Conservation (phyloP, 2,888 invertebrate genomes). For the Caenorhabditis plicata region DNA sequence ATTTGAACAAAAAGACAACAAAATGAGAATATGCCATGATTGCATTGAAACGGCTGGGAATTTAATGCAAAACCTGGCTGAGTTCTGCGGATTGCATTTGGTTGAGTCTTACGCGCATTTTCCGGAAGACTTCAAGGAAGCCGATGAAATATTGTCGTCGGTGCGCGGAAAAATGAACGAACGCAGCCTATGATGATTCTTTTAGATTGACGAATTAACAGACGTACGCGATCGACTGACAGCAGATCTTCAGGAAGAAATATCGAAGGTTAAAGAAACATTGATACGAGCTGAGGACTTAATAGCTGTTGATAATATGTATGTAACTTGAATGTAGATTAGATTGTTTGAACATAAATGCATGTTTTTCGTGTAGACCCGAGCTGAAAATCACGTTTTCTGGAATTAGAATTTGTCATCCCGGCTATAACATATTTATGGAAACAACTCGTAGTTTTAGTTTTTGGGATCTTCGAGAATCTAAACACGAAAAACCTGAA, state of each 20-base stretch:
- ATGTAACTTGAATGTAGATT: no score
- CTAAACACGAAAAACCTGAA: no score
- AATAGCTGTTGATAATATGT: conserved; percentile 48
- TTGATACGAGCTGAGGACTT: conserved; percentile 61
- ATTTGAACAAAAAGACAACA: conserved; percentile 13
- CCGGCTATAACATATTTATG: no score
- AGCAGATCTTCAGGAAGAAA: conserved; percentile 56
- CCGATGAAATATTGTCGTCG: conserved; percentile 46
- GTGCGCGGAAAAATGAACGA: no score
- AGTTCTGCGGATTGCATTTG: conserved; percentile 34
- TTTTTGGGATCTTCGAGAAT: no score
- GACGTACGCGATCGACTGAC: conserved; percentile 50
- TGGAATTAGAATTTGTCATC: no score
- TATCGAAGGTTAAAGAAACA: conserved; percentile 55
- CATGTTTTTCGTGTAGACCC: no score
- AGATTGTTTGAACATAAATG: no score
- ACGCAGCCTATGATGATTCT: no score
- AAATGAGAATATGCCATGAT: conserved; percentile 44
- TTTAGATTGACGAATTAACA: conserved; percentile 58
- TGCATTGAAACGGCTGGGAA: conserved; percentile 54
- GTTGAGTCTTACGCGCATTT: conserved; percentile 47
- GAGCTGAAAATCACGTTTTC: no score
- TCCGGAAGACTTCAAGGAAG: conserved; percentile 41
- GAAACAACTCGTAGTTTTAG: no score
- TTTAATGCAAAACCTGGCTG: conserved; percentile 55